Evolutionary conservation across 1,140 invertebrate genomes (phyloP), one percentile per base, ranked within the genome.

Genomic region (Sycobia sp.): DNA sequence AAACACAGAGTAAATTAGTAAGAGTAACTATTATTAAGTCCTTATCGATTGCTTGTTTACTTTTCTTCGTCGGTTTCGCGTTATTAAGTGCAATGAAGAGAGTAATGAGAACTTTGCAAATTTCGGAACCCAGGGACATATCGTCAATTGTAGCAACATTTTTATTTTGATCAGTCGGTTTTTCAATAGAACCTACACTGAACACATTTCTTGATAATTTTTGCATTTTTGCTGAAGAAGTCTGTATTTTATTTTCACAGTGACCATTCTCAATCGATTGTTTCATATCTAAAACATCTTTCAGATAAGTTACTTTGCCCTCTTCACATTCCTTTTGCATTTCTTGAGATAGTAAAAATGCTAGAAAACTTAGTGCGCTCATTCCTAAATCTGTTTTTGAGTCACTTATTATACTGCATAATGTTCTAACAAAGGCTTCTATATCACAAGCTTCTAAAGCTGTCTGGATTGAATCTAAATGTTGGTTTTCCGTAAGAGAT

Each of bases 1-100:
- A 85, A 7, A 83, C 67, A 18, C 76, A 76, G 1, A 86, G 64
- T 25, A 86, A 61, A 70, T 81, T 79, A 0, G 83, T 73, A 16
- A 86, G 66, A 0, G 84, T 76, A 11, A 72, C 67, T 11, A 78
- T 68, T 18, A 85, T 74, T 2, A 80, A 56, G 44, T 74, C 71
- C 63, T 82, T 84, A 29, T 78, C 79, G 25, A 73, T 74, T 8
- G 53, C 67, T 20, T 69, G 69, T 34, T 72, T 71, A 14, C 29
- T 51, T 51, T 71, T 72, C n/a, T 72, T 76, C 4, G 8, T 7
- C 0, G 69, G 67, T 38, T 68, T 72, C 18, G 79, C 71, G 5
- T 84, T 74, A 66, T 71, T 80, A 29, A 77, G 71, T 16, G 80
- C 76, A n/a, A 84, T 77, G 36, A 82, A 83, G 1, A 84, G 63